Evolutionary conservation across 1,140 invertebrate genomes (phyloP), one percentile per base, ranked within the genome.

Genomic region (Conus betulinus): DNA sequence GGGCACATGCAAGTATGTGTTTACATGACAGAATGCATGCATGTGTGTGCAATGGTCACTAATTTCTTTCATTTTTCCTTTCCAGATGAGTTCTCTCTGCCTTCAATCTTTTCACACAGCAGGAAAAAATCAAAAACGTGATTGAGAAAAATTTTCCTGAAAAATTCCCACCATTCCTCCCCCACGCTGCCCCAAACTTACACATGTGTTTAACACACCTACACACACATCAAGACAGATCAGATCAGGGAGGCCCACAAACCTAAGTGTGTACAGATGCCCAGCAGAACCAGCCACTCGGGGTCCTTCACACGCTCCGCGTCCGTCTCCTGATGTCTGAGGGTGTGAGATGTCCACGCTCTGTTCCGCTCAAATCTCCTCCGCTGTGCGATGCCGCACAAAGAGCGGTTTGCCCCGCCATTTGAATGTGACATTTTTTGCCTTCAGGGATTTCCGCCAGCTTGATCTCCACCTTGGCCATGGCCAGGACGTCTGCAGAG

Each of bases 391-490:
- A 95, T 99, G 99, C 92, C 98, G 97, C 89, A 99, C 97, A 96
- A 99, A 99, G 71, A 99, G 95, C 0, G 99, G 99, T 95, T 99
- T 99, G 93, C 99, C 99, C 95, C 98, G 97, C 99, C 99, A 99
- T 95, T 99, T 99, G 95, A 99, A 98, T 10, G 98, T 98, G 82
- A 97, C 97, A 87, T 97, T 98, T n/a, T 94, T 98, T 98, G 15
- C 94, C 96, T 78, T 96, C 96, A 10, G 96, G 96, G 91, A 99
- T 99, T 89, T 97, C 97, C 60, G 92, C 93, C 15, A 99, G 95
- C 90, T 99, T 99, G 27, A 99, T 96, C 96, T 99, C 99, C 93
- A 99, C 98, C 94, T 98, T 98, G 76, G 98, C 97, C 95, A 99
- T 95, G 91, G 99, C 99, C 91, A 99, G 95, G 0, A 99, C 98